Base-by-base conservation (phyloP, 2,113 vertebrate genomes). In the Elephantulus edwardii region DNA sequence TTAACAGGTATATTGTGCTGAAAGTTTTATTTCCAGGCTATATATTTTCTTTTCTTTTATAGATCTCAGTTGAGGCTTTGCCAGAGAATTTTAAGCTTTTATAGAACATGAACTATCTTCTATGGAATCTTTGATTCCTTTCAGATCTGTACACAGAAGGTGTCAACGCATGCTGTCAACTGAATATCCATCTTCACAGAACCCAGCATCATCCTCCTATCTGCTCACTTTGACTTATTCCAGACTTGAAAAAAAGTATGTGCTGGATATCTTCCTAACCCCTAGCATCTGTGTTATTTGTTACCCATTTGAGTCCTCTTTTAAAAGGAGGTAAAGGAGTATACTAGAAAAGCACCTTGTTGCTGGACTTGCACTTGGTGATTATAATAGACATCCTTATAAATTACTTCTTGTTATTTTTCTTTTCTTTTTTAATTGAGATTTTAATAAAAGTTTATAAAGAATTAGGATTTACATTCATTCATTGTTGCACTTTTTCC, bases 271-370 rank as follows among this genome's bases (percentile, higher is more conserved):
- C 48, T 50, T 8, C 48, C 8, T 10, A 50, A 16, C 16, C 16
- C 16, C 48, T n/a, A n/a, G n/a, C n/a, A n/a, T n/a, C n/a, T n/a
- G n/a, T n/a, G n/a, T n/a, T n/a, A 12, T 84, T 26, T 17, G 12
- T 64, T 24, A 22, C 2, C 13, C 48, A 52, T 17, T 20, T 40
- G 17, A 56, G 22, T 6, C 17, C 26, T 68, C 44, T 6, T 13
- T 10, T 85, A 79, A 52, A 80, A 19, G n/a, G 5, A 75, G 33
- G 14, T 12, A 35, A 68, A 48, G 1, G 5, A 89, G 56, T 62
- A 66, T 78, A n/a, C 20, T 4, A 0, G 22, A 3, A 30, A 75
- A 50, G 4, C 0, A 0, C 12, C 8, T 19, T 58, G 9, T 28
- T 7, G 5, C 2, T 48, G 48, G 24, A 66, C 4, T 30, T 13